Percentiles rank a stretch among this genome's conserved stretches.
Conservation (phyloP, 2,888 invertebrate genomes). For the Cordilura impudica region DNA sequence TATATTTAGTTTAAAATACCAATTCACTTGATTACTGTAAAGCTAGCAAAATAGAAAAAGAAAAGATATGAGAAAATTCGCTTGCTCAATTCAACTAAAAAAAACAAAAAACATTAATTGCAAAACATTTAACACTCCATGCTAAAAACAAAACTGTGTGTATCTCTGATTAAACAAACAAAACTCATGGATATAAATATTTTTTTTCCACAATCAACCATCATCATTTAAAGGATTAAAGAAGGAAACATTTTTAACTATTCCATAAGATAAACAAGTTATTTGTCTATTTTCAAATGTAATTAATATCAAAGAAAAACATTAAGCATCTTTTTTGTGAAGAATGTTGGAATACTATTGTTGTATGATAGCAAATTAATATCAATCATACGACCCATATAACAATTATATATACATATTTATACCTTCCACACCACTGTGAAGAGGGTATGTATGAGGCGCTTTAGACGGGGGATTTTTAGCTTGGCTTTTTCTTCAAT, state of each 20-base stretch:
- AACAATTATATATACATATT: too few relatives aligned
- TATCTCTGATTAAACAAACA: background rate
- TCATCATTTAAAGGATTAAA: background rate
- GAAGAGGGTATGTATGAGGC: too few relatives aligned
- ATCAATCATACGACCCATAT: background rate
- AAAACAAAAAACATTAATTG: background rate
- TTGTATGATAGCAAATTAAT: background rate
- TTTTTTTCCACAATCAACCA: background rate
- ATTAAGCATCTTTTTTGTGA: background rate
- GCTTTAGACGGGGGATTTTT: too few relatives aligned
- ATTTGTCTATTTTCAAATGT: background rate
- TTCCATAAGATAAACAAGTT: background rate
- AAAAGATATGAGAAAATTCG: background rate
- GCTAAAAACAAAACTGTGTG: background rate
- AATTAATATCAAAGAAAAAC: background rate
- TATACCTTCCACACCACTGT: too few relatives aligned
- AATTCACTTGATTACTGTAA: conserved; percentile 10
- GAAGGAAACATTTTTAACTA: background rate
- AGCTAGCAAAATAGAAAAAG: background rate
- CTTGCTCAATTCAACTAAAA: background rate
- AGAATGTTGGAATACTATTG: too few relatives aligned
- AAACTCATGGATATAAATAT: background rate
- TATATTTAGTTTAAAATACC: conserved; percentile 6
- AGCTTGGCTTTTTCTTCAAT: too few relatives aligned
- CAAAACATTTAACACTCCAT: background rate